Evolutionary conservation across 2,888 invertebrate genomes (phyloP).

Genomic region (Onchidella celtica): DNA sequence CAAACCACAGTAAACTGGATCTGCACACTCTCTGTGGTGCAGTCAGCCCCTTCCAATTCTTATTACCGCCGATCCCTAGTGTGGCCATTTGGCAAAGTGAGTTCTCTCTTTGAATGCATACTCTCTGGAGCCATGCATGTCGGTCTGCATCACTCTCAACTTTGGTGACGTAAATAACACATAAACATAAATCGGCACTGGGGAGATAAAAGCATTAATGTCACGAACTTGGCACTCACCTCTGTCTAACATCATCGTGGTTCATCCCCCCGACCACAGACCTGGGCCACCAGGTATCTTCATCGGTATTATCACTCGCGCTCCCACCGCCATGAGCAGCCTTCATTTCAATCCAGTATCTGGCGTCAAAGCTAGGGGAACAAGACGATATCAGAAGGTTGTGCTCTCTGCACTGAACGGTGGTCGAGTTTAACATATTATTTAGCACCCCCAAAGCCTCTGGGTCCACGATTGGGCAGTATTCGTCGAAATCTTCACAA

Average conservation of each 20-base stretch:
- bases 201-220: not conserved
- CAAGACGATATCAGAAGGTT: slow-evolving; percentile 10
- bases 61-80: too few species aligned
- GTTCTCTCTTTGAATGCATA: too few species aligned
- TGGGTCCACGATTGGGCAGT: not conserved
- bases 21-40: too few species aligned
- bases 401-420: not conserved
- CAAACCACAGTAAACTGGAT: too few species aligned
- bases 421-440: not conserved
- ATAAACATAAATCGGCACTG: not conserved
- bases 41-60: too few species aligned
- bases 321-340: not conserved
- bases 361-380: not conserved
- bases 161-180: too few species aligned
- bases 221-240: not conserved
- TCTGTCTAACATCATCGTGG: not conserved
- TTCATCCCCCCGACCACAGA: not conserved
- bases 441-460: too few species aligned
- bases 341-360: not conserved
- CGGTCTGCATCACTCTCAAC: too few species aligned
- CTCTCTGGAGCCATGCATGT: too few species aligned
- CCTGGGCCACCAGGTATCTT: not conserved
- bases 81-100: too few species aligned
- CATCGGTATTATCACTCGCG: not conserved
- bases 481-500: slow-evolving; percentile 4